Evolutionary conservation across 2,797 vertebrate species (phyloP).

Genomic region (Eleutherodactylus coqui): DNA sequence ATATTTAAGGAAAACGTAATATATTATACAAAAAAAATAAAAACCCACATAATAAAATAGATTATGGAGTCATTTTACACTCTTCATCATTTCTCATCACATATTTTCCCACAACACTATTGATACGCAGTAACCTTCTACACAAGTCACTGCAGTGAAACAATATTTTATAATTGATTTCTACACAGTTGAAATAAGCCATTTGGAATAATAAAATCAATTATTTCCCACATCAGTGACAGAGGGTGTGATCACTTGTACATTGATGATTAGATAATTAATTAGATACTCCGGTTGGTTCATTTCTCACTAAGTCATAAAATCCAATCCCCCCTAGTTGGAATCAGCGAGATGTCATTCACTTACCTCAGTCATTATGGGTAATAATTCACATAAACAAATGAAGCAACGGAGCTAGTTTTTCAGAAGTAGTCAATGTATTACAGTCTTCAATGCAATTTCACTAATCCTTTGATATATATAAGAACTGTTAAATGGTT

Average conservation of each 20-base stretch:
- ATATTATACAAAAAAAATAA: not conserved
- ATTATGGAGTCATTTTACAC: too few relatives aligned
- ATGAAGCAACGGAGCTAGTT: not conserved
- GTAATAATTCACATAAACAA: slow-evolving; percentile 14
- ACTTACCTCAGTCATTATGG: not conserved
- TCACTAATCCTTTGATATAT: slow-evolving; percentile 25
- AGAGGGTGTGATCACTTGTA: not conserved
- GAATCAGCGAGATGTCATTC: not conserved
- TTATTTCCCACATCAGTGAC: not conserved
- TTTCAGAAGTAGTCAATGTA: not conserved
- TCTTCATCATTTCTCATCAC: not conserved
- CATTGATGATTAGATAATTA: not conserved
- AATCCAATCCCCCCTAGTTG: not conserved
- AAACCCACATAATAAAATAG: not conserved
- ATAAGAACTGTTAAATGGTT: slow-evolving; percentile 28
- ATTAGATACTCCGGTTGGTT: not conserved
- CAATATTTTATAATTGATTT: slow-evolving; percentile 19
- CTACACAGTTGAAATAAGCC: not conserved
- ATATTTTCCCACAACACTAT: not conserved
- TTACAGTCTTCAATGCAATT: slow-evolving; percentile 7
- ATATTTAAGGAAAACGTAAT: too few relatives aligned
- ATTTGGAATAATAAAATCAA: slow-evolving; percentile 2
- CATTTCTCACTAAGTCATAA: not conserved
- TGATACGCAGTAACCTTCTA: not conserved
- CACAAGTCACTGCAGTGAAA: not conserved